Base-by-base conservation (phyloP, 2,888 invertebrate genomes). In the Liodrosophila aerea region DNA sequence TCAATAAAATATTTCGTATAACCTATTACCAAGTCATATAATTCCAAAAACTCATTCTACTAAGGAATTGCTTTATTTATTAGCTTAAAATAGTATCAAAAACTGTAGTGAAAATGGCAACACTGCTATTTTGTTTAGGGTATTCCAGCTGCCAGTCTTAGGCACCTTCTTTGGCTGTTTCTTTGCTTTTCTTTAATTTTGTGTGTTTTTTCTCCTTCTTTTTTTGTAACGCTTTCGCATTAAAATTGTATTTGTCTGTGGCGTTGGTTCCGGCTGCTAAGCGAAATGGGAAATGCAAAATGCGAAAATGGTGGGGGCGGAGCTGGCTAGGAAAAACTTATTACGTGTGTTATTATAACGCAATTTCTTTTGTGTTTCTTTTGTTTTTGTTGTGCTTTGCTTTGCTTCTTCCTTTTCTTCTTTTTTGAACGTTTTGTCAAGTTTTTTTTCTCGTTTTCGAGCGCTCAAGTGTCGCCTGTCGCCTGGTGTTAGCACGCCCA, bases 331-430 rank as follows among this genome's bases (percentile, higher is more conserved):
- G 44, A 61, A 70, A 54, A 62, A 72, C 58, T 45, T 73, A 63
- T 61, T 80, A 83, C 76, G 83, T 76, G 83, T 76, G 81, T 80
- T 80, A 83, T 77, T 77, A 83, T 77, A 77, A 80, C 65, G 77
- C 82, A 77, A 77, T 78, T 85, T 85, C 64, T 59, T 61, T 72
- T 64, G 53, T 68, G 57, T 50, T 47, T 47, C 39, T 57, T 58
- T 59, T 47, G 36, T 59, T 44, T 39, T 9, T 29, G 49, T 45
- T 31, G 13, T 46, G 13, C 51, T 53, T 29, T 53, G 39, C 39
- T 5, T 22, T 62, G 54, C 37, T 67, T 73, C 58, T 44, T 34
- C 34, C 37, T 60, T 44, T 34, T 34, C 37, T 37, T 63, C 31
- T 64, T 56, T 53, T 46, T 58, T 50, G 53, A 65, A 68, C 59